Evolutionary conservation across 2,888 invertebrate species (phyloP), one percentile per base, ranked within the genome.

Genomic region (Perdita meconis): DNA sequence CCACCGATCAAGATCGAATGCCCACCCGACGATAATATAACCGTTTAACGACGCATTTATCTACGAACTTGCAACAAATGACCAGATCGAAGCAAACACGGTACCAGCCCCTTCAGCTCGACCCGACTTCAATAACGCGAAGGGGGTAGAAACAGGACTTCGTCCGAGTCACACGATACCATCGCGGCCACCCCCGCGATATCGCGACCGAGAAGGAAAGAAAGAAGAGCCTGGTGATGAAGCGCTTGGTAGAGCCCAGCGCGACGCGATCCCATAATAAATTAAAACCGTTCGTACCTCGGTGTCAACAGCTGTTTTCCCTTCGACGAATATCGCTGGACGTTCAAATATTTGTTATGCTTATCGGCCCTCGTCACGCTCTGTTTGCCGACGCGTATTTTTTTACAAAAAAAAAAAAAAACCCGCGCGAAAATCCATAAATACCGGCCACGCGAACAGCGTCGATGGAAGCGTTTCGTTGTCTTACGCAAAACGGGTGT

Each of bases 81-180:
- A 53, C n/a, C 55, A 30, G 56, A 56, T 65, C 42, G 42, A 56
- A 65, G 44, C 53, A 36, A 55, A 56, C 44, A 51, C 63, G 63
- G 51, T 24, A 55, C 40, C 2, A 34, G n/a, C 40, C 55, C 44
- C 53, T 19, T 38, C 13, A 42, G 13, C 12, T 10, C 3, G n/a
- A 19, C 13, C 16, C 26, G 5, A 19, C 53, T 26, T 30, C 34
- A 26, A 55, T 24, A 34, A 10, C 55, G 47, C 13, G 22, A 51
- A 36, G 40, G 2, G 34, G 26, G n/a, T n/a, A n/a, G n/a, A n/a
- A n/a, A n/a, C 12, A 44, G 22, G 19, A 44, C 55, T 65, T 55
- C 55, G 42, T 22, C 4, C 38, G 30, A 22, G 16, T 61, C n/a
- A 24, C 5, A 2, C 22, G 57, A 19, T 8, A n/a, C n/a, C n/a